Base-by-base conservation (phyloP, 1,140 invertebrate genomes). In the Bombus balteatus region DNA sequence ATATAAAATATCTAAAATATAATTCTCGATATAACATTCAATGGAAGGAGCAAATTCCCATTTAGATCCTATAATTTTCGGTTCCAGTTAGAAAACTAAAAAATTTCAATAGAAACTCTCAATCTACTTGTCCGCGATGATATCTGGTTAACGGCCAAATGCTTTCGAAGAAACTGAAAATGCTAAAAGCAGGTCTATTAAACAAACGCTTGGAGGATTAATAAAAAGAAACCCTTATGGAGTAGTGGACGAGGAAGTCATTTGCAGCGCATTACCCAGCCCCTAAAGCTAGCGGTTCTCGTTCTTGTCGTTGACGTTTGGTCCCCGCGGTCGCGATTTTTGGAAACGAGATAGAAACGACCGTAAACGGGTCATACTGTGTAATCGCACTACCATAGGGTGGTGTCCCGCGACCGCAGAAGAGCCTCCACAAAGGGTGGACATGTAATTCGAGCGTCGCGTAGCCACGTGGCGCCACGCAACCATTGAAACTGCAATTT, bases 381-480 rank as follows among this genome's bases (percentile, higher is more conserved):
- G 87, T 88, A 84, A 88, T 88, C 90, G 83, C 85, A 76, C 83
- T 84, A 62, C 77, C 78, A 87, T 89, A 82, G 89, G 88, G 88
- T 87, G 89, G 89, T 89, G 81, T 87, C 88, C 85, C 85, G 80
- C 89, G 74, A 92, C 93, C 93, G 92, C 93, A 93, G 75, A 89
- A 91, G 89, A 91, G 89, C 90, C 91, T 92, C 89, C 89, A 89
- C 87, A 90, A 86, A 84, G 89, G 79, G 83, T 81, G 66, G n/a
- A 79, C 72, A 34, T 87, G 90, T 91, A 91, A 91, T 90, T 88
- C 90, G 89, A 89, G 87, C 57, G 87, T 86, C 85, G 84, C 34
- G 73, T 47, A 65, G 28, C 81, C 79, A 81, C 79, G 81, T 71
- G 75, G n/a, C 72, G 65, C 75, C 41, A 41, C 76, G 76, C 82